phyloP scores from a whole-genome alignment of 2,888 invertebrate genomes.

The Chymomyza amoena region DNA sequence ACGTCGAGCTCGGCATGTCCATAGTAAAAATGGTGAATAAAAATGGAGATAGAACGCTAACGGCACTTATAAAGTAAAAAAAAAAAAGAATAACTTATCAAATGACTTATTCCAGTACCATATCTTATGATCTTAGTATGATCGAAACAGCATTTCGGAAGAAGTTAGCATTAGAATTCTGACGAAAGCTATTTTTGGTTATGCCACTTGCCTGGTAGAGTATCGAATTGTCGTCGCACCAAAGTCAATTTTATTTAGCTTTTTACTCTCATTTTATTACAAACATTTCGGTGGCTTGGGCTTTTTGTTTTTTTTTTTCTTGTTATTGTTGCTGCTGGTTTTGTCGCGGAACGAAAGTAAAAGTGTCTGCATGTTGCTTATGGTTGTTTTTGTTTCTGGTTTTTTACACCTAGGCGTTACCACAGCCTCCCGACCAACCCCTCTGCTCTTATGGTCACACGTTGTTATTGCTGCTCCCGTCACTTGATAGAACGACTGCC shows the following conservation, averaged over 20 bases:
- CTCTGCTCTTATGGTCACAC: slow-evolving; percentile 39
- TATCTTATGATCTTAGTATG: too few relatives aligned
- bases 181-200: too few relatives aligned
- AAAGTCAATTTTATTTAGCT: not conserved
- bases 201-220: not conserved
- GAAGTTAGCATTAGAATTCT: too few relatives aligned
- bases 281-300: not conserved
- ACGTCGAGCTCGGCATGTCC: too few relatives aligned
- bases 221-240: not conserved
- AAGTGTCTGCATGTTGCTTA: slow-evolving; percentile 29
- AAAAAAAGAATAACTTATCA: too few relatives aligned
- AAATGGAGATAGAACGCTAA: too few relatives aligned
- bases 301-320: slow-evolving; percentile 5
- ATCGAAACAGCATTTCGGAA: too few relatives aligned
- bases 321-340: slow-evolving; percentile 10
- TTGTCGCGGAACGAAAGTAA: slow-evolving; percentile 29
- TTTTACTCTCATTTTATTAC: not conserved
- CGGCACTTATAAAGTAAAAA: too few relatives aligned
- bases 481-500: slow-evolving; percentile 29
- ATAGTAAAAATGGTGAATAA: too few relatives aligned
- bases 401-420: slow-evolving; percentile 41
- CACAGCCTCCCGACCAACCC: slow-evolving; percentile 18
- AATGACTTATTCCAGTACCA: too few relatives aligned
- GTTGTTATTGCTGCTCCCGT: slow-evolving; percentile 33
- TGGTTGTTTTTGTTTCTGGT: not conserved